These are phyloP conservation scores for Temnothorax ravouxi DNA, from an alignment of 2,888 invertebrate genomes.

Conservation along the genomic window DNA sequence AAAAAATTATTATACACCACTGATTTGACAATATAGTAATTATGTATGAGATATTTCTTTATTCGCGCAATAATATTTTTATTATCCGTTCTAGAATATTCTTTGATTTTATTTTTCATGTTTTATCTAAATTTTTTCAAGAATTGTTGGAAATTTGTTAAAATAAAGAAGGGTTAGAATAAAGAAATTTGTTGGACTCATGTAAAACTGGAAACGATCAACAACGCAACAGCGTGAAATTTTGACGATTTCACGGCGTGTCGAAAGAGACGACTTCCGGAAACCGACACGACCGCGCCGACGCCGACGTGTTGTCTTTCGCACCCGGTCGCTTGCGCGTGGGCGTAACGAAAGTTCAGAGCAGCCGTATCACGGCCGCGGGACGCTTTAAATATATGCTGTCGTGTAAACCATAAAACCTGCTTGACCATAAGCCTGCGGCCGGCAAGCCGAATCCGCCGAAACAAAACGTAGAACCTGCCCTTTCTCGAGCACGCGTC, in stretches of 20 bases:
- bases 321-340: conserved; percentile 63
- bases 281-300: conserved; percentile 62
- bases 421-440: conserved; percentile 64
- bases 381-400: conserved; percentile 74
- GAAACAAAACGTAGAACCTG: conserved; percentile 75
- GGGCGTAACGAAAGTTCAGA: conserved; percentile 73
- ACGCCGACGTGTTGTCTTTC: conserved; percentile 67
- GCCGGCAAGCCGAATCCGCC: conserved; percentile 73
- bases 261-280: conserved; percentile 68
- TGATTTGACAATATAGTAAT: conserved; percentile 30
- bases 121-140: neutral
- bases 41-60: neutral
- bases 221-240: conserved; percentile 19
- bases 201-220: neutral
- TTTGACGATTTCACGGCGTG: conserved; percentile 51
- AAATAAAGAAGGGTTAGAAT: neutral
- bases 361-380: conserved; percentile 67
- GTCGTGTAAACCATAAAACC: conserved; percentile 78
- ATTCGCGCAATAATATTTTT: conserved; percentile 1
- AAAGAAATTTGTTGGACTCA: neutral
- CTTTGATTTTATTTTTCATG: neutral
- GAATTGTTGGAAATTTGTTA: too few species aligned
- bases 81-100: neutral
- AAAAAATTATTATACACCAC: conserved; percentile 44
- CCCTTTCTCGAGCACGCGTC: conserved; percentile 64